Base-by-base conservation (phyloP, 2,888 invertebrate genomes). In the Arenicola marina region DNA sequence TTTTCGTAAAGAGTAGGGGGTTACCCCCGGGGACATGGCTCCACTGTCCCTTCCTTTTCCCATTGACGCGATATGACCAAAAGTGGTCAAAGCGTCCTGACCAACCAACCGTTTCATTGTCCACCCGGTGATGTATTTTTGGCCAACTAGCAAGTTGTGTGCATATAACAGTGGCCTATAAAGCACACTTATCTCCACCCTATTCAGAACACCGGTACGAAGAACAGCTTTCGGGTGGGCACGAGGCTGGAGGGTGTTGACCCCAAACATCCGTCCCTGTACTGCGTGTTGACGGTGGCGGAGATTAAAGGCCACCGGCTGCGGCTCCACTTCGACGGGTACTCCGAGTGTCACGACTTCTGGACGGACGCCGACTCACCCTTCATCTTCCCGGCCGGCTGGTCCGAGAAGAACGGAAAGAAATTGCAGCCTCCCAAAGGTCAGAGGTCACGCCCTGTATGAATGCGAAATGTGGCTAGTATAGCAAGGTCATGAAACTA, bases 171-270 rank as follows among this genome's bases (percentile, higher is more conserved):
- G 18, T 43, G 18, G 11, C 18, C 15, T 43, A 11, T n/a, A n/a
- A n/a, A n/a, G 21, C n/a, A 48, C 11, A 11, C 11, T 29, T 29
- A 7, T 24, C 53, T 61, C 26, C 72, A 81, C 80, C 75, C 77
- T 0, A 91, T 92, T 75, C 92, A n/a, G n/a, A n/a, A n/a, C n/a
- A n/a, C 93, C 0, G 88, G 88, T 71, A 87, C 85, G 3, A 88
- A 90, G 67, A 93, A 93, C 84, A 89, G 90, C 78, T 84, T 83
- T 32, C 53, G 76, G 48, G 87, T 90, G 45, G 93, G 93, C 2
- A 93, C 94, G 92, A 91, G 92, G 75, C 80, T 96, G 73, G 96
- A 96, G 85, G 95, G 93, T 1, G 91, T 95, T 51, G 96, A 97
- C 85, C 96, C 95, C 0, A 90, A 90, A 76, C 92, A 94, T 83